Evolutionary conservation across 1,140 invertebrate genomes (phyloP).

Genomic region (Thaumatotibia leucotreta): DNA sequence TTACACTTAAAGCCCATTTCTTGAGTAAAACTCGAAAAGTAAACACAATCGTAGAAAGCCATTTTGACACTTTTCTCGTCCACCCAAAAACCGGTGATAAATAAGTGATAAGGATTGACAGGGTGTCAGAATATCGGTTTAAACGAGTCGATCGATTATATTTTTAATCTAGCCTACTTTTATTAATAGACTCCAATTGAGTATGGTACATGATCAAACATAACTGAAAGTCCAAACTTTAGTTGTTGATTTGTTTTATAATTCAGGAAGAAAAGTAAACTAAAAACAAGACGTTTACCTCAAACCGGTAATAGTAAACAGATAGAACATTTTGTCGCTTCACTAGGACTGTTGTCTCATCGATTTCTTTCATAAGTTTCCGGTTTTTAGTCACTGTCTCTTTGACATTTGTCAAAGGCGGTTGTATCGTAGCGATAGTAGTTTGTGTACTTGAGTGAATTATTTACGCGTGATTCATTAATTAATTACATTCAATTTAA

Average conservation of each 20-base stretch:
- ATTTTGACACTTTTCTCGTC: slow-evolving; percentile 38
- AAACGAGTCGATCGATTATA: not conserved
- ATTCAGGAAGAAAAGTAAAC: not conserved
- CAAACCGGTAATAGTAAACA: not conserved
- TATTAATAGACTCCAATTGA: too few relatives aligned
- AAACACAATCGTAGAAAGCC: slow-evolving; percentile 50
- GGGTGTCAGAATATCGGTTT: not conserved
- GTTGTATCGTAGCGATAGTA: not conserved
- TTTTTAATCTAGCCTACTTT: too few relatives aligned
- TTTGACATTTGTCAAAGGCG: slow-evolving; percentile 10
- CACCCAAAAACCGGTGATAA: slow-evolving; percentile 23
- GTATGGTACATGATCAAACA: not conserved
- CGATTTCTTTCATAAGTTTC: not conserved
- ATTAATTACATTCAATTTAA: not conserved
- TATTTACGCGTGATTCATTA: not conserved
- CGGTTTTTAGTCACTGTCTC: slow-evolving; percentile 3
- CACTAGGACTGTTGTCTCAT: not conserved
- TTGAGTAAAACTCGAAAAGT: slow-evolving; percentile 36
- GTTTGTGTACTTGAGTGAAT: not conserved
- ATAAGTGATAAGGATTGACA: not conserved
- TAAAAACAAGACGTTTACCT: not conserved
- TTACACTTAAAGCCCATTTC: slow-evolving; percentile 31
- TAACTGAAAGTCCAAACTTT: not conserved
- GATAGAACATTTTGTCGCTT: too few relatives aligned
- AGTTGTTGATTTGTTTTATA: too few relatives aligned